Percentiles rank a stretch among this genome's conserved stretches.
Evolutionary conservation across 2,113 vertebrate species (phyloP).

Genomic region (Nansenia antarctica): DNA sequence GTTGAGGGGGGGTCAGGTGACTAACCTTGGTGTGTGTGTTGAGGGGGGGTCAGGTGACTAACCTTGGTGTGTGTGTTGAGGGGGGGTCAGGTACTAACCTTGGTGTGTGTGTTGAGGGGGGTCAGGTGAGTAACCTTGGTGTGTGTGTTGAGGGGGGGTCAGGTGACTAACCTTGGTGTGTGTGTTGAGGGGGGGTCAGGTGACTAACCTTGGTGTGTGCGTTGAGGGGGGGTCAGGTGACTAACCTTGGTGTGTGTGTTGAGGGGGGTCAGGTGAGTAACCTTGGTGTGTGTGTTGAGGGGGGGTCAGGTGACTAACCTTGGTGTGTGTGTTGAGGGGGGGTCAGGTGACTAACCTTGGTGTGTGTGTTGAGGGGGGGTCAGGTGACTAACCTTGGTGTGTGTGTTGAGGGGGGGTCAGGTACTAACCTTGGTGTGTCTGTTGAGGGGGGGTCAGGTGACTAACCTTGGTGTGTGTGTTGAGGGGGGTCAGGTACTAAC

Average conservation of each 20-base stretch:
- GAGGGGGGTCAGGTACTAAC: too few relatives aligned
- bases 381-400: slow-evolving; percentile 95
- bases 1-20: slow-evolving; percentile 92
- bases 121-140: too few relatives aligned
- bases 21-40: slow-evolving; percentile 93
- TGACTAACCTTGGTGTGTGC: slow-evolving; percentile 85
- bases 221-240: slow-evolving; percentile 88
- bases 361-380: slow-evolving; percentile 81
- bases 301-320: too few relatives aligned
- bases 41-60: too few relatives aligned
- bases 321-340: slow-evolving; percentile 83
- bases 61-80: slow-evolving; percentile 86
- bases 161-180: slow-evolving; percentile 95
- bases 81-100: slow-evolving; percentile 93
- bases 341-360: too few relatives aligned
- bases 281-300: slow-evolving; percentile 93
- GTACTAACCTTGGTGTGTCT: slow-evolving; percentile 85
- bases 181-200: too few relatives aligned
- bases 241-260: slow-evolving; percentile 86
- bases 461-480: slow-evolving; percentile 93
- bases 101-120: slow-evolving; percentile 94
- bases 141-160: slow-evolving; percentile 82
- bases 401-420: too few relatives aligned
- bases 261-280: slow-evolving; percentile 92
- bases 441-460: slow-evolving; percentile 92